Evolutionary conservation across 1,140 invertebrate species (phyloP), one percentile per base, ranked within the genome.

Genomic region (Drosophila biarmipes): DNA sequence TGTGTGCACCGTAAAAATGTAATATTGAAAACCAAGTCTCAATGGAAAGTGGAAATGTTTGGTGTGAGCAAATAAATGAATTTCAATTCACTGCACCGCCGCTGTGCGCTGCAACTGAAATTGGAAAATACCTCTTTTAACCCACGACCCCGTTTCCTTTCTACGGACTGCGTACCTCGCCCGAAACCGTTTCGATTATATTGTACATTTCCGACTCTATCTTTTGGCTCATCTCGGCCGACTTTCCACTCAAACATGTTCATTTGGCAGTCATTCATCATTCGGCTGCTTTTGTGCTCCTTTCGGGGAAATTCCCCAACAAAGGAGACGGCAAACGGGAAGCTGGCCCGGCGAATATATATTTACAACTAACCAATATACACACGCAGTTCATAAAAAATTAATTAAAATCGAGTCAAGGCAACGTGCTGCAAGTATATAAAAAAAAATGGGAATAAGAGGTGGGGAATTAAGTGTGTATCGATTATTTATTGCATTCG

Each of bases 221-320:
- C 51, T 66, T 42, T 52, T 21, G 51, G 8, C 51, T 59, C 67
- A 58, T 57, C 66, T 38, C 37, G 14, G 31, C 21, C 62, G 38
- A 37, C 64, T 63, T 34, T 37, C 49, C 48, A 38, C 40, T 53
- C 51, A 42, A 76, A 64, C 63, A 71, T 81, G 78, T 85, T 87
- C 82, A 78, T 87, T 86, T 87, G 64, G 59, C 73, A 69, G 78
- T 62, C 78, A 86, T 86, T 87, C 73, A 87, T 81, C 81, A 87
- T 87, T 80, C 55, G 56, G 40, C 62, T 52, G 42, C 58, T 29
- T 53, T 71, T 71, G 63, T 64, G 45, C 54, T 52, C 1, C 24
- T 46, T 27, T 27, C 11, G n/a, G 15, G 17, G 35, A 7, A 42
- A 58, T 31, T 29, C n/a, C 4, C 11, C 17, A 10, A 54, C 38